Conservation (phyloP, 2,797 vertebrate genomes). For the Geotrypetes seraphini region DNA sequence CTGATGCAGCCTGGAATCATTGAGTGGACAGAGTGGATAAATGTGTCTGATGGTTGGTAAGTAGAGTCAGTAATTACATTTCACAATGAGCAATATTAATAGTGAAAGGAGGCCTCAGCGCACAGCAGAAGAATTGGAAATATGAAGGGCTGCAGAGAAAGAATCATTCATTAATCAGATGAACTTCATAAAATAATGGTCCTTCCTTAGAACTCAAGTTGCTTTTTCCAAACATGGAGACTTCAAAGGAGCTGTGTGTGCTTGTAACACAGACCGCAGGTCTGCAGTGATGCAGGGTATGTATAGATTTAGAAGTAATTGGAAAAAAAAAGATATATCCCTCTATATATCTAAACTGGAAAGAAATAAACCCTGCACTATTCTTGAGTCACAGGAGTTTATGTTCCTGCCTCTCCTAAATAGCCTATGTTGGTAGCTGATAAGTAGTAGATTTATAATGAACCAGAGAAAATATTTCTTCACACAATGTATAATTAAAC, state of each 20-base stretch:
- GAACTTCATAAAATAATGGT: constrained; percentile 33
- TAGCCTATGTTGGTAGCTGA: too few species aligned
- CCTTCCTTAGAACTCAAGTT: constrained; percentile 25
- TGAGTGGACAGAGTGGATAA: constrained; percentile 47
- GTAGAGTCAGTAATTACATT: constrained; percentile 60
- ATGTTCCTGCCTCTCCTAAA: too few species aligned
- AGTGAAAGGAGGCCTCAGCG: constrained; percentile 35
- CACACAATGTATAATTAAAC: too few species aligned
- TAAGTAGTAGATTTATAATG: too few species aligned
- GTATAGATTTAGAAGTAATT: too few species aligned
- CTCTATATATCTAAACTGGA: too few species aligned
- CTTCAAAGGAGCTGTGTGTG: neutral
- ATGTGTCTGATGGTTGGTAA: constrained; percentile 45
- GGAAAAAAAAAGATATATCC: too few species aligned
- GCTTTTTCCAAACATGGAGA: neutral
- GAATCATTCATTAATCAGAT: constrained; percentile 45
- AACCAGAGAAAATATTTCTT: too few species aligned
- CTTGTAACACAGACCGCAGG: too few species aligned
- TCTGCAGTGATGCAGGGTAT: too few species aligned
- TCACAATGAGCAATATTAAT: constrained; percentile 57
- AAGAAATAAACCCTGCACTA: too few species aligned
- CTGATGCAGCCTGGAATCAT: constrained; percentile 36
- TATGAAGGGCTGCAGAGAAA: constrained; percentile 24
- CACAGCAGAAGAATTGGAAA: constrained; percentile 25
- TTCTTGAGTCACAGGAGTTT: too few species aligned